These are phyloP conservation scores for Oenanthe melanoleuca DNA, from an alignment of 2,113 vertebrate genomes.

Conservation along the genomic window DNA sequence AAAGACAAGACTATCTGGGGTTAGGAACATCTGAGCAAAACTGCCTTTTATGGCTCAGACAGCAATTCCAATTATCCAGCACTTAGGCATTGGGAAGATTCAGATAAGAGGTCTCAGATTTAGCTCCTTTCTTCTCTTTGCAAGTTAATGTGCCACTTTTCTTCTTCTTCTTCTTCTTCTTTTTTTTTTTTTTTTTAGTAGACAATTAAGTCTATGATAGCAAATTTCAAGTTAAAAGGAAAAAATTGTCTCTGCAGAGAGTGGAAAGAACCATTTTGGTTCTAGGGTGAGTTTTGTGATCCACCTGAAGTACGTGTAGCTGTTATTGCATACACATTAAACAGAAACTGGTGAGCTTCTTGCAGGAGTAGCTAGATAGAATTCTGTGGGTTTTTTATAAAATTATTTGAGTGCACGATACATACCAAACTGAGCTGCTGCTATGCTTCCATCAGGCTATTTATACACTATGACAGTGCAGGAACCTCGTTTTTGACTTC, in stretches of 20 bases:
- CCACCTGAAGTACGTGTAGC: background rate
- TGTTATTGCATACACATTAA: background rate
- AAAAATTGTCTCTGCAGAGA: background rate
- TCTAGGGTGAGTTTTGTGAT: background rate
- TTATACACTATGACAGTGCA: slow-evolving; percentile 34
- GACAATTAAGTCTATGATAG: slow-evolving; percentile 22
- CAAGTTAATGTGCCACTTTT: slow-evolving; percentile 29
- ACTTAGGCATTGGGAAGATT: slow-evolving; percentile 36
- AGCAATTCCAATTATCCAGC: slow-evolving; percentile 57
- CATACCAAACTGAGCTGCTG: background rate
- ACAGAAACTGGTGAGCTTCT: background rate
- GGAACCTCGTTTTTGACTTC: slow-evolving; percentile 36
- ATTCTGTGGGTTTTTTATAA: background rate
- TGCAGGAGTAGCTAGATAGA: background rate
- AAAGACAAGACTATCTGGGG: background rate
- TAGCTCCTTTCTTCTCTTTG: slow-evolving; percentile 49
- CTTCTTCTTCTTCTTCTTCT: background rate
- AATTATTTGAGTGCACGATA: background rate
- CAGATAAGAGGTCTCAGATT: slow-evolving; percentile 65
- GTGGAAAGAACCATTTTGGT: slow-evolving; percentile 24
- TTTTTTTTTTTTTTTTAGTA: background rate
- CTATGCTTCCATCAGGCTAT: slow-evolving; percentile 26
- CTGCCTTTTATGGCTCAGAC: background rate
- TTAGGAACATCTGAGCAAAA: slow-evolving; percentile 33
- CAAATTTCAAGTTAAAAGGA: background rate